Conservation (phyloP, 2,797 vertebrate species). For the Streptopelia turtur region DNA sequence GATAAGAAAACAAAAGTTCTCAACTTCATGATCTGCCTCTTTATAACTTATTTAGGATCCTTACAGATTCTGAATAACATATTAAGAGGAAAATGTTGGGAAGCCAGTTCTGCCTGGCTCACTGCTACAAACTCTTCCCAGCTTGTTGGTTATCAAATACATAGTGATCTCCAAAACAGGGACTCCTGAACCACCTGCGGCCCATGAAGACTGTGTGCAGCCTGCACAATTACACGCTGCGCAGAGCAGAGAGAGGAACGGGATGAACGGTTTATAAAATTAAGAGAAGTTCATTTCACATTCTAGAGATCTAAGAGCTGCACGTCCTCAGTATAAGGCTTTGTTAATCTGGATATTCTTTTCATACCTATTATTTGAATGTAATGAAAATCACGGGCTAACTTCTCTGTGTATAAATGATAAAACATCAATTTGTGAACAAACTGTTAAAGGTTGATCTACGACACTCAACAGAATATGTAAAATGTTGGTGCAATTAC, state of each 20-base stretch:
- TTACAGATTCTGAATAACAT: background rate
- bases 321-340: background rate
- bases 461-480: background rate
- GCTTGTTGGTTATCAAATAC: background rate
- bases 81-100: background rate
- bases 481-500: background rate
- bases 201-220: background rate
- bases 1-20: background rate
- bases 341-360: background rate
- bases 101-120: background rate
- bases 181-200: background rate
- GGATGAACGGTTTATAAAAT: background rate
- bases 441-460: background rate
- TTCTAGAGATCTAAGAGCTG: background rate
- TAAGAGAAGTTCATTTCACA: background rate
- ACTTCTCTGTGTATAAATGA: background rate
- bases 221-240: background rate
- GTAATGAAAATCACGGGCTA: background rate
- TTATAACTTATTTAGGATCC: background rate
- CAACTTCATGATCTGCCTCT: background rate
- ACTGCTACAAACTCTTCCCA: background rate
- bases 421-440: background rate
- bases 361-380: background rate
- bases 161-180: background rate
- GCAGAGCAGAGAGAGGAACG: background rate